These are phyloP conservation scores for Capromys pilorides DNA, from an alignment of 2,797 vertebrate genomes.

Conservation along the genomic window DNA sequence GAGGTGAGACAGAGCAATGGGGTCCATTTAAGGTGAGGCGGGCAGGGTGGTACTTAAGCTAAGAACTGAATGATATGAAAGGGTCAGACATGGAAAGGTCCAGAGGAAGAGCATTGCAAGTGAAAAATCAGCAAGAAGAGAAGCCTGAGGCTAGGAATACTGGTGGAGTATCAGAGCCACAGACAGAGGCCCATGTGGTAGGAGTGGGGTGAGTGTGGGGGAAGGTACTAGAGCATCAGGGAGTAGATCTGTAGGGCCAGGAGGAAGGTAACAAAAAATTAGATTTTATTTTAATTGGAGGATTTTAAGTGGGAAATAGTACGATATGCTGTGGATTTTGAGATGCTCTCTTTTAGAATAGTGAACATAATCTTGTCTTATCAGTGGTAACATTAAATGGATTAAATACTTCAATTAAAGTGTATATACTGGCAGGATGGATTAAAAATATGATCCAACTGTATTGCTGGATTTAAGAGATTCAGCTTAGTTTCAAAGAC, in stretches of 20 bases:
- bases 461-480: background rate
- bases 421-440: background rate
- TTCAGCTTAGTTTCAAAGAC: background rate
- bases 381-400: constrained; percentile 24
- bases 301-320: constrained; percentile 8
- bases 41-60: background rate
- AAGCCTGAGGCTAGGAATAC: background rate
- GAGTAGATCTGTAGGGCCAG: background rate
- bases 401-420: constrained; percentile 10
- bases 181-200: background rate
- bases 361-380: background rate
- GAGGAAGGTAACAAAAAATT: background rate
- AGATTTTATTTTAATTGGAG: background rate
- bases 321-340: background rate
- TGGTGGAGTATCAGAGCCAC: background rate
- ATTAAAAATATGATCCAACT: background rate
- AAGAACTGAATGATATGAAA: background rate
- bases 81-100: background rate
- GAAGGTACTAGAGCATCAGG: background rate
- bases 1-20: background rate
- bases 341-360: background rate
- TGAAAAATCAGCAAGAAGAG: background rate
- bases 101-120: background rate
- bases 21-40: background rate
- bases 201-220: background rate